Evolutionary conservation across 2,888 invertebrate species (phyloP), one percentile per base, ranked within the genome.

Genomic region (Colletes collaris): DNA sequence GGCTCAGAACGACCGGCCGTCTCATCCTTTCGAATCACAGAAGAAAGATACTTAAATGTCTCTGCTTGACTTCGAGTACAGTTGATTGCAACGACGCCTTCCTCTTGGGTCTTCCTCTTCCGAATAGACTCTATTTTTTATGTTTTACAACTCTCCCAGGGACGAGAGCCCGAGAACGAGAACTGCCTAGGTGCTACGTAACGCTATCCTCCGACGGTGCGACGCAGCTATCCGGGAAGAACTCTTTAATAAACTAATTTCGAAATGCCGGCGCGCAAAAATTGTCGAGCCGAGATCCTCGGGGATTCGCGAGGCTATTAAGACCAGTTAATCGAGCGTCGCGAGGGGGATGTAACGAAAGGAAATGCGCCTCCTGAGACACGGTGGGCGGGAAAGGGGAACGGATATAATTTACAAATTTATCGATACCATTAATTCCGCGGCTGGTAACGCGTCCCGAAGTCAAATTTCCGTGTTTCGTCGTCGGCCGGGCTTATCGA

Each of bases 381-480:
- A 8, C n/a, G 52, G 44, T 46, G 44, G 10, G 8, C 3, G 10
- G 44, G 44, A 46, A 8, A 46, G 44, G 10, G 40, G 37, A 10
- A 19, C 68, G 53, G 73, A 79, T 79, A 79, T 65, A 66, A 79
- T 79, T 79, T 62, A 56, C 37, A 65, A 79, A 79, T 70, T 69
- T 79, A 79, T 79, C 78, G 78, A 78, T 46, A 70, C 65, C 52
- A 66, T 79, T 79, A 79, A 79, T 79, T 66, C 50, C 50, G 13
- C 27, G 46, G 27, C 40, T 44, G 56, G 19, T 56, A 76, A 66
- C 56, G 37, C 27, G 37, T 60, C 40, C 56, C 46, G 60, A 63
- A 66, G 71, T 79, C 66, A 71, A 79, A 79, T 79, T 79, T 79
- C 80, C 79, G 60, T 55, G 79, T 55, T 69, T 60, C 59, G 70